Evolutionary conservation across 2,113 vertebrate genomes (phyloP).

Genomic region (Cariama cristata): DNA sequence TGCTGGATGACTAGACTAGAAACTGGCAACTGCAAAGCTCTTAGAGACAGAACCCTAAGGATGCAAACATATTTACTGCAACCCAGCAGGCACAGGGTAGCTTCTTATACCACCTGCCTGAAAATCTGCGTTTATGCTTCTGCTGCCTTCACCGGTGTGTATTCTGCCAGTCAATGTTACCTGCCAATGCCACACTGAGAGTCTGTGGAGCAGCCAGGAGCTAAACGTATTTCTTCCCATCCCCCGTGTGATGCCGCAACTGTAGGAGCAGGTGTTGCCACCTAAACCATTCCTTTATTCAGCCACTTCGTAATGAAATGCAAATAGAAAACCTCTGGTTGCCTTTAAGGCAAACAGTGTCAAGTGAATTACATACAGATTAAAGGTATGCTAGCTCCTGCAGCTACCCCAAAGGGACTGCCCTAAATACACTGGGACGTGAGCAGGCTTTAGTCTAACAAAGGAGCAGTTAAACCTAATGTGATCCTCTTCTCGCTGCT

Average conservation of each 20-base stretch:
- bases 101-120: neutral
- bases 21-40: neutral
- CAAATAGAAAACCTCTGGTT: neutral
- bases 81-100: neutral
- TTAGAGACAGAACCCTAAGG: neutral
- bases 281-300: neutral
- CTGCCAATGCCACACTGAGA: neutral
- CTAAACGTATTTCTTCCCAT: neutral
- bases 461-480: neutral
- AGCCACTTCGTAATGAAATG: conserved; percentile 2
- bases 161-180: neutral
- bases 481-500: neutral
- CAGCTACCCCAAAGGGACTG: neutral
- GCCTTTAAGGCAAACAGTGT: neutral
- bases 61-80: neutral
- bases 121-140: neutral
- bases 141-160: neutral
- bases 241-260: neutral
- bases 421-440: neutral
- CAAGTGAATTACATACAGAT: neutral
- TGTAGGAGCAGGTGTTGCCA: neutral
- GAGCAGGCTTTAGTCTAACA: neutral
- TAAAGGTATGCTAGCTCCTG: neutral
- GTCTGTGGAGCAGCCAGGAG: neutral
- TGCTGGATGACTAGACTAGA: neutral